Base-by-base conservation (phyloP, 2,113 vertebrate genomes). In the Pao palembangensis region DNA sequence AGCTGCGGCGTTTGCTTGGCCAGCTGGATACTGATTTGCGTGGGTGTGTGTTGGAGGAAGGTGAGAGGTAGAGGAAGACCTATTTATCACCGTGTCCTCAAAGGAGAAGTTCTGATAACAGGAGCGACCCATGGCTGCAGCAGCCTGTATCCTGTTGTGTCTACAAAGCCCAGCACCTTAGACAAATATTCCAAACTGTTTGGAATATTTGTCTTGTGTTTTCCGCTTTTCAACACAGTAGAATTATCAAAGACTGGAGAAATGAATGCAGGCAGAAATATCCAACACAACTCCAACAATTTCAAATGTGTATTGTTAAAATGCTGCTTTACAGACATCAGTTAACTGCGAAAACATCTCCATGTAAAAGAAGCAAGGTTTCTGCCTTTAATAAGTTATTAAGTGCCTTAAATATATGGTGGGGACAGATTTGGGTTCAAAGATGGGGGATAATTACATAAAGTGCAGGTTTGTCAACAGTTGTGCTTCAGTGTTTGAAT, bases 61-160 rank as follows among this genome's bases (percentile, higher is more conserved):
- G 79, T 84, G 84, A 74, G 75, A 85, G 83, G 71, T 55, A 73
- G 73, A 87, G 79, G 83, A 87, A 80, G 71, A 77, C 58, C 73
- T 65, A 71, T 47, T 70, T 80, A 18, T 71, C 80, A 76, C 69
- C 61, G 54, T 41, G 55, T 62, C 59, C 69, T 86, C 69, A 76
- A 78, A 69, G 69, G 70, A 83, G 78, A 51, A 58, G 61, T 71
- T 78, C 16, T 51, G 68, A 76, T 62, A 85, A 85, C 79, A 80
- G 42, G 0, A 34, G 54, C 75, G 71, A 80, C 13, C 69, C 57
- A 15, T 17, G 47, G 59, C 60, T 69, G 53, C 1, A 28, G 66
- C 71, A 64, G 43, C 41, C 71, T 58, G 67, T 25, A 72, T 89
- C 85, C 85, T 89, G 82, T 84, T 89, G 80, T 82, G 83, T 87